Evolutionary conservation across 2,113 vertebrate species (phyloP), one percentile per base, ranked within the genome.

Genomic region (Callionymus lyra): DNA sequence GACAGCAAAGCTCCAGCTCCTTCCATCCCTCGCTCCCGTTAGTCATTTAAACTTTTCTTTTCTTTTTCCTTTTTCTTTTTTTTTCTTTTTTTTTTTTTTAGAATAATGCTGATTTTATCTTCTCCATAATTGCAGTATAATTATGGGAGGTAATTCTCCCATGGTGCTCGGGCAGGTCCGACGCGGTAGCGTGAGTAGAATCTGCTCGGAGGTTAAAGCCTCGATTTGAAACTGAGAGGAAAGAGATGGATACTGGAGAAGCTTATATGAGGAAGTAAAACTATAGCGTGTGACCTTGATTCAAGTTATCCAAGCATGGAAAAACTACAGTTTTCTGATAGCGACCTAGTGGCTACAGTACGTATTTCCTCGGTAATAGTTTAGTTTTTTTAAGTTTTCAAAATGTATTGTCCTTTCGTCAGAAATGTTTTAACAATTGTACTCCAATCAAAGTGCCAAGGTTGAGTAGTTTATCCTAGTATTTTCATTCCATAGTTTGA

Each of bases 71-170:
- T 38, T 45, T 56, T 53, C 48, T 65, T 68, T 57, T 3, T 34
- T 41, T 43, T 34, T 10, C 16, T 59, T 55, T 43, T 36, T 38
- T 45, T 56, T 53, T 51, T 65, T 68, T 57, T 36, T 27, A 38
- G 56, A 83, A 80, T 82, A 76, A 80, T 76, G 74, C 65, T 44
- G 81, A 84, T 86, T 47, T 65, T 80, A 84, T 86, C 82, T 56
- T 0, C 1, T 10, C 62, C 50, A 50, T 83, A 84, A 84, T 84
- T 83, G 78, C 59, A 12, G 75, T 79, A 63, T 84, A 82, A 84
- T 86, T 84, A 83, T 68, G 64, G 56, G 69, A 77, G 74, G 74
- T 79, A 74, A 79, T 82, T 73, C 74, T 82, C 70, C 54, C 51
- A 16, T 57, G 72, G 69, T 63, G 66, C 68, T 3, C 13, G 58